Evolutionary conservation across 2,797 vertebrate genomes (phyloP), one percentile per base, ranked within the genome.

Genomic region (Yasuhikotakia modesta): DNA sequence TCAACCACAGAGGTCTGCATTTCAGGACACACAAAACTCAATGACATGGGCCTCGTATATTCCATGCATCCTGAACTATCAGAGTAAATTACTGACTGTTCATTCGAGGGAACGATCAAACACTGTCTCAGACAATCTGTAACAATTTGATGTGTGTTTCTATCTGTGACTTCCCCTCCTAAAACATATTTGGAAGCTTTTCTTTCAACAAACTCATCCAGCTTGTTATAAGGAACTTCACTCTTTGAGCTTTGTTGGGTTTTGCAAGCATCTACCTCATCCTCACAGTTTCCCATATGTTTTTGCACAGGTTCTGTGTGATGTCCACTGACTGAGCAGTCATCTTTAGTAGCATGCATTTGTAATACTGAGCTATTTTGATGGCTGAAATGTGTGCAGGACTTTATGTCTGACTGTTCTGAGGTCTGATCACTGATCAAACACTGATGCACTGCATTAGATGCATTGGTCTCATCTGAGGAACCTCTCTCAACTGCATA

Each of bases 11-110:
- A 16, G 5, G 12, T 72, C 17, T 65, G 60, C 60, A 48, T 60
- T 39, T 53, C 55, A 67, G 58, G 24, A 48, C 63, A 22, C 1
- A 21, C 27, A n/a, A 66, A 11, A 32, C 12, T 61, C 70, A 61
- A n/a, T 43, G 65, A 17, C 24, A 43, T 52, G 30, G 71, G 52
- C 30, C 32, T 35, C 13, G n/a, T 61, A 21, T 77, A 80, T 76
- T 76, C 77, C 4, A 43, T 58, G 35, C 50, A 50, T 68, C 48
- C 79, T 0, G 58, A 79, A 65, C 19, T 68, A 13, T 82, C 76
- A 13, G 81, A 81, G 70, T 69, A 82, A 82, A 86, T 81, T 46
- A 83, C 80, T 64, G 83, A 83, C 70, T 80, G 72, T 39, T 79
- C 68, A 16, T 43, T 50, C 7, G 85, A 79, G 12, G 83, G 65